A percentile compares a stretch with the other conserved stretches of the same genome.
These are phyloP conservation scores for Daptonema setosum DNA, from an alignment of 2,888 invertebrate genomes.

Conservation along the genomic window DNA sequence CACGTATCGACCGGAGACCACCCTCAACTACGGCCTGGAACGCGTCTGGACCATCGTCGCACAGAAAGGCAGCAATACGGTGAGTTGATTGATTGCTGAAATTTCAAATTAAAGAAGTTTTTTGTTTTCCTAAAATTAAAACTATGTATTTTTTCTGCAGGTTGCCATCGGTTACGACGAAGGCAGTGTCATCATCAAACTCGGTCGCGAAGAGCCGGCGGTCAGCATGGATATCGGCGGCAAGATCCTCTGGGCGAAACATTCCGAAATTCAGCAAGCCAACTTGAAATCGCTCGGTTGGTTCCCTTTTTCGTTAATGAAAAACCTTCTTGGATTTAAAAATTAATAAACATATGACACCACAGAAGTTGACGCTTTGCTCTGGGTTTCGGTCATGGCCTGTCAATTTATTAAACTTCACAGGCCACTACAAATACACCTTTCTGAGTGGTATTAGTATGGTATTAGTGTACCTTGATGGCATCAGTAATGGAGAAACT, in stretches of 20 bases:
- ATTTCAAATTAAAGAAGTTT: not conserved
- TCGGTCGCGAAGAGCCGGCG: conserved; percentile 94
- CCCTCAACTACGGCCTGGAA: conserved; percentile 90
- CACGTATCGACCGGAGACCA: conserved; percentile 77
- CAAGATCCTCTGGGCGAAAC: conserved; percentile 95
- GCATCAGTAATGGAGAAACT: no score
- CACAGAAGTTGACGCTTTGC: no score
- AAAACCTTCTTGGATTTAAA: no score
- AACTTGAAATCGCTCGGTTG: conserved; percentile 13
- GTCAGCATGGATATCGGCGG: conserved; percentile 86
- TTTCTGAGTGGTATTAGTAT: no score
- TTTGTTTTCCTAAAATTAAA: not conserved
- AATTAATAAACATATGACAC: no score
- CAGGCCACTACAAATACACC: no score
- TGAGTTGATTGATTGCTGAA: not conserved
- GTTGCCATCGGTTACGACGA: conserved; percentile 92
- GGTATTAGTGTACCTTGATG: no score
- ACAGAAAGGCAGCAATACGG: conserved; percentile 54
- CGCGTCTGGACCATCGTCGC: conserved; percentile 88
- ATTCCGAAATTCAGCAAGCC: conserved; percentile 80
- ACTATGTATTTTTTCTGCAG: not conserved
- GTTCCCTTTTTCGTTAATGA: no score
- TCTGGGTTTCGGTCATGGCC: no score
- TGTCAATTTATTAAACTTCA: no score
- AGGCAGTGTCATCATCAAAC: conserved; percentile 71